A percentile compares a stretch with the other conserved stretches of the same genome.
Conservation (phyloP, 2,113 vertebrate genomes). For the Ochotona curzoniae region DNA sequence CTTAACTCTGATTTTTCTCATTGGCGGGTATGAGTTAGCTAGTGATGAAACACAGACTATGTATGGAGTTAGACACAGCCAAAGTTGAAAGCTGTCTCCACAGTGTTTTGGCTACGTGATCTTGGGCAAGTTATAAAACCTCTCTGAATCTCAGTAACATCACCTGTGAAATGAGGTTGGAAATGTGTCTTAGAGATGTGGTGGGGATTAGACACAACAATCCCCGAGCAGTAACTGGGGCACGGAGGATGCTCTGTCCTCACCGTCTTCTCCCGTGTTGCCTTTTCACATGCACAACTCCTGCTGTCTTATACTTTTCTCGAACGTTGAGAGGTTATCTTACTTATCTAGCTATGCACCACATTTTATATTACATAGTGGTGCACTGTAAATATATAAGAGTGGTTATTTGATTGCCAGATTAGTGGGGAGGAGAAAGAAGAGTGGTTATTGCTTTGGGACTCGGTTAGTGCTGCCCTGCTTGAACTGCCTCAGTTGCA, state of each 20-base stretch:
- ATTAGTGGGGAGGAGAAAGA: not conserved
- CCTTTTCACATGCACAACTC: constrained; percentile 36
- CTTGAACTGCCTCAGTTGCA: not conserved
- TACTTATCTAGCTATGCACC: not conserved
- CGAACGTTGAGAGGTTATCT: constrained; percentile 21
- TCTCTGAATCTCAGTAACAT: not conserved
- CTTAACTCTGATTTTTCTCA: not conserved
- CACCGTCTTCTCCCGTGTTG: not conserved
- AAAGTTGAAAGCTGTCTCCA: not conserved
- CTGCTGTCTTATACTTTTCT: constrained; percentile 14
- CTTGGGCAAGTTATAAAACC: constrained; percentile 28
- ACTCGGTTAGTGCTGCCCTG: not conserved
- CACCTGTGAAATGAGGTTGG: not conserved
- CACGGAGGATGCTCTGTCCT: not conserved
- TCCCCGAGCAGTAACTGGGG: not conserved
- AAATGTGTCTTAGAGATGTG: constrained; percentile 7
- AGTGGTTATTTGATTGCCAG: constrained; percentile 1
- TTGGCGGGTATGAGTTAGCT: not conserved
- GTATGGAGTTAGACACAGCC: not conserved
- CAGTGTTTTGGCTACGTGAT: not conserved
- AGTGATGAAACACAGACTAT: not conserved
- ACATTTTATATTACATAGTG: not conserved
- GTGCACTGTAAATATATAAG: not conserved
- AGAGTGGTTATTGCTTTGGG: constrained; percentile 51
- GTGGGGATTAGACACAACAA: not conserved